Percentiles rank a stretch among this genome's conserved stretches.
Evolutionary conservation across 2,113 vertebrate genomes (phyloP).

Genomic region (Nipponia nippon): DNA sequence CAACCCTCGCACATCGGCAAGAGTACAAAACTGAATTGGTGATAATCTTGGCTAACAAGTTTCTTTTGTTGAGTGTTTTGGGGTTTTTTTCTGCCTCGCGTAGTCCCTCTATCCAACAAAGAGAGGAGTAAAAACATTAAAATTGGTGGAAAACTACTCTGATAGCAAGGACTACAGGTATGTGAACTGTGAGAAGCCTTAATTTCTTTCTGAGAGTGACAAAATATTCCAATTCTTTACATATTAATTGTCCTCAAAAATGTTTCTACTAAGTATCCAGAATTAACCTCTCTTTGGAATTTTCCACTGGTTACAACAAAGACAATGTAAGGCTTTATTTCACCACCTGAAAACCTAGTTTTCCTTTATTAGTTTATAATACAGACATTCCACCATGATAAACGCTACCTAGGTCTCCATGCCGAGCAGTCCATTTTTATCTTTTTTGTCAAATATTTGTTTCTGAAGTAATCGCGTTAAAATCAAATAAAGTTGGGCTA

Average conservation of each 20-base stretch:
- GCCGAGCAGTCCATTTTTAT: accelerated
- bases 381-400: background rate
- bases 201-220: background rate
- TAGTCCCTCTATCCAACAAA: background rate
- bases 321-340: background rate
- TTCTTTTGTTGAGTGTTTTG: too few species aligned
- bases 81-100: too few species aligned
- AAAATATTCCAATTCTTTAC: background rate
- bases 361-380: background rate
- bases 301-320: background rate
- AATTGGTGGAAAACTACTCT: background rate
- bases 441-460: background rate
- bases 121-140: background rate
- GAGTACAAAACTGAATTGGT: background rate
- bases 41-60: background rate
- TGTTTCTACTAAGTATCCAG: background rate
- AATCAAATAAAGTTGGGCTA: background rate
- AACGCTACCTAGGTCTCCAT: background rate
- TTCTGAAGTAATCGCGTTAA: background rate
- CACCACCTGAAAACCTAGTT: background rate
- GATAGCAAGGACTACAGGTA: background rate
- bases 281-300: background rate
- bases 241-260: background rate
- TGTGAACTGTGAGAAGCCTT: background rate
- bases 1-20: background rate